Percentiles rank a stretch among this genome's conserved stretches.
These are phyloP conservation scores for Gibbula magus DNA, from an alignment of 2,888 invertebrate species.

Conservation along the genomic window DNA sequence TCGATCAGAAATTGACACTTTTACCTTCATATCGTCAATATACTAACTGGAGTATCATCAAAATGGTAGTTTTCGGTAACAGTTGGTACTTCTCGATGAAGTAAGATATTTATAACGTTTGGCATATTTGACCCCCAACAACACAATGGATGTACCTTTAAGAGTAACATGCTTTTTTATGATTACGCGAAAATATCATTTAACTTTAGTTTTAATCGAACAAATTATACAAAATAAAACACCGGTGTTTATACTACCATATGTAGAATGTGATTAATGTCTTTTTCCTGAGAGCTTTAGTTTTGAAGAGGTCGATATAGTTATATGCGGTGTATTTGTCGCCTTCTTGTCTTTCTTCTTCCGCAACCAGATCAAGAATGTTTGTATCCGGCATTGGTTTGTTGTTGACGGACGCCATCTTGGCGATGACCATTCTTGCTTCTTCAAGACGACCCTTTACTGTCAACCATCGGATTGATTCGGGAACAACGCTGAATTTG, in stretches of 20 bases:
- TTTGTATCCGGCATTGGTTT: background rate
- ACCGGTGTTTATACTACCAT: background rate
- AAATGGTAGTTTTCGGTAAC: too few relatives aligned
- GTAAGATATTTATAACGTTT: too few relatives aligned
- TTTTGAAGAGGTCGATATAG: background rate
- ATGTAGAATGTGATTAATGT: background rate
- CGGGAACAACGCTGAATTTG: background rate
- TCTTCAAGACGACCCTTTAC: background rate
- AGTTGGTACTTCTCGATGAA: too few relatives aligned
- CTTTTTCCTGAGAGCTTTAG: background rate
- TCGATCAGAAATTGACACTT: too few relatives aligned
- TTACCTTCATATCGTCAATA: too few relatives aligned
- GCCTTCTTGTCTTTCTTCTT: background rate
- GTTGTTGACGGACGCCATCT: background rate
- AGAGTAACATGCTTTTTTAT: too few relatives aligned
- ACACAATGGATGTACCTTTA: too few relatives aligned
- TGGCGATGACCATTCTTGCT: background rate
- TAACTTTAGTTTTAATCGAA: too few relatives aligned
- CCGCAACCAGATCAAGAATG: background rate
- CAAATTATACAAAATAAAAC: too few relatives aligned
- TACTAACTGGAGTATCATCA: too few relatives aligned
- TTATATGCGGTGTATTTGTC: background rate
- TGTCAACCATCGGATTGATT: background rate
- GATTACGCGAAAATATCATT: too few relatives aligned
- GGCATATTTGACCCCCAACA: too few relatives aligned